Percentiles rank a stretch among this genome's conserved stretches.
phyloP scores from a whole-genome alignment of 2,888 invertebrate genomes.

The Odontocerum albicorne region DNA sequence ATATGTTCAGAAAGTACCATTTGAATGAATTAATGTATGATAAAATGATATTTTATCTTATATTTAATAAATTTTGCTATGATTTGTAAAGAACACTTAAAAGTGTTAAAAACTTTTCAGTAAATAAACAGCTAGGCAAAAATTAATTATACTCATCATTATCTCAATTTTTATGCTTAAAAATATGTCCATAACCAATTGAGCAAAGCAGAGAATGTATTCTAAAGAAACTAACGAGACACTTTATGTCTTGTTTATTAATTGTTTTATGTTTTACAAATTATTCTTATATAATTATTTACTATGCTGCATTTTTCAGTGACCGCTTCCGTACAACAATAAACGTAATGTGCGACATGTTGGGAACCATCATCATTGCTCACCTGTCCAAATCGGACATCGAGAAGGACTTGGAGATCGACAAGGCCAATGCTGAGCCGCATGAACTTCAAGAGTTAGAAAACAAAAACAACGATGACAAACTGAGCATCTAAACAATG shows the following conservation, averaged over 20 bases:
- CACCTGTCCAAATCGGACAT: constrained; percentile 77
- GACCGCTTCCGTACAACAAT: constrained; percentile 87
- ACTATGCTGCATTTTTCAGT: constrained; percentile 50
- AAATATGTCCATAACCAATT: too few relatives aligned
- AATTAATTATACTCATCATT: too few relatives aligned
- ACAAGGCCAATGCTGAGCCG: constrained; percentile 54
- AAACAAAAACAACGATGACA: constrained; percentile 45
- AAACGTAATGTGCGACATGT: constrained; percentile 94
- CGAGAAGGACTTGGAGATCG: constrained; percentile 46
- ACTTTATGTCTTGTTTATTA: too few relatives aligned
- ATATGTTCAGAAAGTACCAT: not conserved
- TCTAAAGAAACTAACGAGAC: too few relatives aligned
- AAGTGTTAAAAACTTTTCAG: too few relatives aligned
- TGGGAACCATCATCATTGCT: constrained; percentile 91
- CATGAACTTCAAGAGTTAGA: constrained; percentile 69
- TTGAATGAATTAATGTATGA: not conserved
- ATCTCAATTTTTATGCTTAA: too few relatives aligned
- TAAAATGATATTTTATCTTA: not conserved
- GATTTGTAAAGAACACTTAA: not conserved
- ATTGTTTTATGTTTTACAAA: not conserved
- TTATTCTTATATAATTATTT: not conserved
- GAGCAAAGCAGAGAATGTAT: too few relatives aligned
- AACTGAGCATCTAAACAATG: constrained; percentile 43
- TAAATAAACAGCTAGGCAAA: too few relatives aligned
- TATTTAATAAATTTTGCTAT: not conserved